Conservation (phyloP, 2,888 invertebrate species). For the Cheilosia vulpina region DNA sequence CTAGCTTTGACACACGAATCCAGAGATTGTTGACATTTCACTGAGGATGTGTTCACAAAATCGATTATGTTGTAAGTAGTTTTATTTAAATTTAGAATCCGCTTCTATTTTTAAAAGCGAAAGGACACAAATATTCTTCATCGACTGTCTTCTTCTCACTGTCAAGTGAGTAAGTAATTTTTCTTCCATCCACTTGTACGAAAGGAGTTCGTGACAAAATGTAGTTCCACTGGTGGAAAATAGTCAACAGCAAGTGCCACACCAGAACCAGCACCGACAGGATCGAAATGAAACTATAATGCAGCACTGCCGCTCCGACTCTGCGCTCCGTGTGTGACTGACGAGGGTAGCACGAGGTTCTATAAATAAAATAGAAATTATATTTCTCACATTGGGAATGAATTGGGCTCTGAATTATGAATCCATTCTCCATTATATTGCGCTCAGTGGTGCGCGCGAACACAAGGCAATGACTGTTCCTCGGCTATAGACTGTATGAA, state of each 20-base stretch:
- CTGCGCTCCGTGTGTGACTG: constrained; percentile 1
- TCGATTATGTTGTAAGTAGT: constrained; percentile 48
- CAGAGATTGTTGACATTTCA: constrained; percentile 58
- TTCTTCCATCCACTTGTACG: constrained; percentile 64
- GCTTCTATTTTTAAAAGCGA: constrained; percentile 59
- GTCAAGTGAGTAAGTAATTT: constrained; percentile 62
- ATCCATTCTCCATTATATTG: constrained; percentile 71
- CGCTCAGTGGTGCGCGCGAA: constrained; percentile 67
- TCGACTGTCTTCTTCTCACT: constrained; percentile 10
- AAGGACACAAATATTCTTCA: constrained; percentile 50
- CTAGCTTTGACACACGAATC: constrained; percentile 30
- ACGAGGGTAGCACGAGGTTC: constrained; percentile 55
- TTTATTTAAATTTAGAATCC: constrained; percentile 19
- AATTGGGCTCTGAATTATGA: constrained; percentile 72
- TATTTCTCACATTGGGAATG: constrained; percentile 73
- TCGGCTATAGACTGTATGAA: constrained; percentile 35
- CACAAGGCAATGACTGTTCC: constrained; percentile 58
- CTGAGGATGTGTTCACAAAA: constrained; percentile 59
- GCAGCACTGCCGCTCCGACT: no score
- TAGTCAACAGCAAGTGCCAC: constrained; percentile 72
- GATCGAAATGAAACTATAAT: not conserved
- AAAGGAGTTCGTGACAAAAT: constrained; percentile 73
- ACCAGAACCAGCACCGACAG: constrained; percentile 39
- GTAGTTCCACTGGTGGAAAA: constrained; percentile 63
- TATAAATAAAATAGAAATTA: constrained; percentile 75